Evolutionary conservation across 2,888 invertebrate species (phyloP).

Genomic region (Cryptophagus acutangulus): DNA sequence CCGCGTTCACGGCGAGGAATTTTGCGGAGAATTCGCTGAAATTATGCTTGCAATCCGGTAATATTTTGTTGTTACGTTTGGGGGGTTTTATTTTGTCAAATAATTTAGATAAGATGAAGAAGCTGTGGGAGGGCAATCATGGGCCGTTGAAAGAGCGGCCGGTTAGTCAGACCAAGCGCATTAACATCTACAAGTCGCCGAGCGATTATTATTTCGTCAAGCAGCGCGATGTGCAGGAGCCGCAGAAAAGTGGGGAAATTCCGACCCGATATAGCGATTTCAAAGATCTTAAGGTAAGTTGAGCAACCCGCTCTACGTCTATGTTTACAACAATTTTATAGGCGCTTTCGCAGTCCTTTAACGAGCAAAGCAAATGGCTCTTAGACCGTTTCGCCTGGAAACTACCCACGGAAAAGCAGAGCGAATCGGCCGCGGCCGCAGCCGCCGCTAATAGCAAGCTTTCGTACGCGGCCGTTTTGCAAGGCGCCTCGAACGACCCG

Average conservation of each 20-base stretch:
- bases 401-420: background rate
- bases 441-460: conserved; percentile 25
- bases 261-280: conserved; percentile 24
- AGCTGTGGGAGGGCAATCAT: conserved; percentile 33
- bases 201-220: conserved; percentile 35
- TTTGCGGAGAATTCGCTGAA: conserved; percentile 37
- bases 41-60: conserved; percentile 32
- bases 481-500: too few relatives aligned
- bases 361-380: conserved; percentile 28
- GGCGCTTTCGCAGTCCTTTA: conserved; percentile 27
- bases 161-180: conserved; percentile 23
- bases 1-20: conserved; percentile 32
- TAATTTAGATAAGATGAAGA: conserved; percentile 32
- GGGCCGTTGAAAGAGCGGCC: conserved; percentile 19
- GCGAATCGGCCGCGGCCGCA: conserved; percentile 2
- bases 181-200: conserved; percentile 36
- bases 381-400: conserved; percentile 7
- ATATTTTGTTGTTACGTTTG: too few relatives aligned
- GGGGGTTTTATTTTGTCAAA: too few relatives aligned
- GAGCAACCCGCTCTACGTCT: too few relatives aligned
- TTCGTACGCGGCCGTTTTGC: conserved; percentile 45
- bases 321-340: conserved; percentile 10
- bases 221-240: too few relatives aligned
- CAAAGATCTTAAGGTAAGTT: conserved; percentile 28
- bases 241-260: too few relatives aligned